Percentiles rank a stretch among this genome's conserved stretches.
Evolutionary conservation across 2,888 invertebrate species (phyloP).

Genomic region (Drosophila hamatofila): DNA sequence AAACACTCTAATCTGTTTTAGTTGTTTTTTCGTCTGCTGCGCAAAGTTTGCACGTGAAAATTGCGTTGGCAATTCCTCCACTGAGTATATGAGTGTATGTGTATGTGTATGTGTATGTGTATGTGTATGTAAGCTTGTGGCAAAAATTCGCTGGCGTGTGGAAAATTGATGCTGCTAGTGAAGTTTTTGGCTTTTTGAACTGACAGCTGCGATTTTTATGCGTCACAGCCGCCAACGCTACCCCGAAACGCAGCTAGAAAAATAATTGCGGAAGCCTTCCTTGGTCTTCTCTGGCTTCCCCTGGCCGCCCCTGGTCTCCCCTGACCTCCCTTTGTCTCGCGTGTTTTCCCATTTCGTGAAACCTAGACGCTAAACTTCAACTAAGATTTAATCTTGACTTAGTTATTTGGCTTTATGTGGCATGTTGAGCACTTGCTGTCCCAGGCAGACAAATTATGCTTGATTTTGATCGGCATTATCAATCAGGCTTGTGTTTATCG

Average conservation of each 20-base stretch:
- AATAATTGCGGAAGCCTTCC: constrained; percentile 65
- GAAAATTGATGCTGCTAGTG: constrained; percentile 76
- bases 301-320: too few species aligned
- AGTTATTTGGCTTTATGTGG: constrained; percentile 11
- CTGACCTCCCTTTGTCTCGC: background rate
- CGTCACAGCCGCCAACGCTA: constrained; percentile 47
- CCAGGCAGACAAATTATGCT: background rate
- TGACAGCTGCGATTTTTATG: constrained; percentile 79
- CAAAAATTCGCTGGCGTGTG: constrained; percentile 64
- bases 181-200: constrained; percentile 81
- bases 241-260: constrained; percentile 50
- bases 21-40: constrained; percentile 34
- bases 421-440: background rate
- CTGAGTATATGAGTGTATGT: constrained; percentile 6
- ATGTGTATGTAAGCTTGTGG: constrained; percentile 40
- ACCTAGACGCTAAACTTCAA: constrained; percentile 25
- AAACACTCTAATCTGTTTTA: constrained; percentile 6
- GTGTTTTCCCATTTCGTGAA: background rate
- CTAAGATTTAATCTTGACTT: constrained; percentile 29
- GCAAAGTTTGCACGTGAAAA: constrained; percentile 77
- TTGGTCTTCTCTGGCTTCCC: background rate
- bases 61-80: constrained; percentile 64
- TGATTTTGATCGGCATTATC: background rate
- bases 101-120: constrained; percentile 24
- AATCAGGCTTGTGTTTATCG: background rate